Evolutionary conservation across 2,888 invertebrate genomes (phyloP).

Genomic region (Stenoptilia bipunctidactyla): DNA sequence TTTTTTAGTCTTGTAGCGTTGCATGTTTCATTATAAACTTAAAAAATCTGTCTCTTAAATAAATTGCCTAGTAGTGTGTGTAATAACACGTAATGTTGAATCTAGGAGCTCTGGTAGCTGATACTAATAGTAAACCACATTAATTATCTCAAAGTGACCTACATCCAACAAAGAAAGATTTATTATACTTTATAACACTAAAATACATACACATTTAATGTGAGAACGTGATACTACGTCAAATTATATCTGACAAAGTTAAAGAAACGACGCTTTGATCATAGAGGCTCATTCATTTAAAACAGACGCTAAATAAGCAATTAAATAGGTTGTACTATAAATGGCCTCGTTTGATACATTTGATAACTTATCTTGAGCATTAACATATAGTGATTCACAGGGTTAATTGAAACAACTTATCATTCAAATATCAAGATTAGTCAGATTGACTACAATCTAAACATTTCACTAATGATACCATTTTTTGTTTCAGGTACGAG

Average conservation of each 20-base stretch:
- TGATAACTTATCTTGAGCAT: slow-evolving; percentile 18
- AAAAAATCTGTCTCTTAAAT: no score
- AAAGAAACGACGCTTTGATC: slow-evolving; percentile 22
- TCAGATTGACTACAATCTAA: no score
- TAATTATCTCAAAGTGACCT: neutral
- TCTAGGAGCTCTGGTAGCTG: no score
- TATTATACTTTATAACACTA: neutral
- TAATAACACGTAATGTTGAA: no score
- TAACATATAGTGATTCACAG: slow-evolving; percentile 15
- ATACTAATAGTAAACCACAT: no score
- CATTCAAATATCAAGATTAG: neutral
- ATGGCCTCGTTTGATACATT: slow-evolving; percentile 19
- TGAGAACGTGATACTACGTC: slow-evolving; percentile 14
- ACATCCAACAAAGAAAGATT: neutral
- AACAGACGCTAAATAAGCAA: slow-evolving; percentile 38
- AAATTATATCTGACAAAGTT: slow-evolving; percentile 10
- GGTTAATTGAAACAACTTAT: slow-evolving; percentile 11
- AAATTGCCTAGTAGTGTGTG: no score
- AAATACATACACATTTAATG: slow-evolving; percentile 2
- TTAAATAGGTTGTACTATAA: slow-evolving; percentile 11
- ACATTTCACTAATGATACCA: neutral
- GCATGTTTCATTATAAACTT: no score
- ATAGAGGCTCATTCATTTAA: slow-evolving; percentile 39
- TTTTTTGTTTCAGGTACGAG: slow-evolving; percentile 23
- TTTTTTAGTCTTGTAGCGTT: no score